Conservation (phyloP, 2,888 invertebrate species). For the Hypercompe scribonia region DNA sequence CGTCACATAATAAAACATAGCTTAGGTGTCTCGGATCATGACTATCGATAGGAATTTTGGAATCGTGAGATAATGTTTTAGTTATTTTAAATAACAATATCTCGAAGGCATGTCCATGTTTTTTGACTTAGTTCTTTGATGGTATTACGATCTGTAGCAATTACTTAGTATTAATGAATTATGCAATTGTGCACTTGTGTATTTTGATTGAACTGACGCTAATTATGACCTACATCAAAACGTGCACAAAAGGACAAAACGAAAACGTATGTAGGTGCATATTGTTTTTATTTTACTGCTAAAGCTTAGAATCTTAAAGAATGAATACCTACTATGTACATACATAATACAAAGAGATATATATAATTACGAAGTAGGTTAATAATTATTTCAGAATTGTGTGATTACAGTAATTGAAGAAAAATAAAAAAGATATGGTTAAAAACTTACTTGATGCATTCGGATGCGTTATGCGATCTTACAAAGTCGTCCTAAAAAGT, state of each 20-base stretch:
- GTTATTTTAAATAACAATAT: too few species aligned
- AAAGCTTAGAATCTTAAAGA: background rate
- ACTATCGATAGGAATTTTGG: too few species aligned
- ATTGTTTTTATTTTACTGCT: background rate
- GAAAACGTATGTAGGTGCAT: too few species aligned
- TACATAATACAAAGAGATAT: background rate
- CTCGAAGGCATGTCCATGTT: too few species aligned
- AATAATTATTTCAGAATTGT: background rate
- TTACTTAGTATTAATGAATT: background rate
- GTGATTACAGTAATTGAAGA: background rate
- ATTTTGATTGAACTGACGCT: background rate
- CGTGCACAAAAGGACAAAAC: background rate
- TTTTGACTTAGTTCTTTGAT: too few species aligned
- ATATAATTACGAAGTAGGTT: background rate
- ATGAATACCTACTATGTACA: background rate
- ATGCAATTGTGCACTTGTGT: background rate
- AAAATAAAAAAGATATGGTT: background rate
- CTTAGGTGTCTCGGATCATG: too few species aligned
- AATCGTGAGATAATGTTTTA: too few species aligned
- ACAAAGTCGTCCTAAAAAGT: slow-evolving; percentile 52
- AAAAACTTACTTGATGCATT: slow-evolving; percentile 64
- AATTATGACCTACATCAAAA: background rate
- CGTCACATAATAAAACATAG: too few species aligned
- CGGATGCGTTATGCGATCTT: slow-evolving; percentile 50
- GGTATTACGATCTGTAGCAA: background rate